These are phyloP conservation scores for Barnardius zonarius DNA, from an alignment of 2,113 vertebrate species.

Conservation along the genomic window DNA sequence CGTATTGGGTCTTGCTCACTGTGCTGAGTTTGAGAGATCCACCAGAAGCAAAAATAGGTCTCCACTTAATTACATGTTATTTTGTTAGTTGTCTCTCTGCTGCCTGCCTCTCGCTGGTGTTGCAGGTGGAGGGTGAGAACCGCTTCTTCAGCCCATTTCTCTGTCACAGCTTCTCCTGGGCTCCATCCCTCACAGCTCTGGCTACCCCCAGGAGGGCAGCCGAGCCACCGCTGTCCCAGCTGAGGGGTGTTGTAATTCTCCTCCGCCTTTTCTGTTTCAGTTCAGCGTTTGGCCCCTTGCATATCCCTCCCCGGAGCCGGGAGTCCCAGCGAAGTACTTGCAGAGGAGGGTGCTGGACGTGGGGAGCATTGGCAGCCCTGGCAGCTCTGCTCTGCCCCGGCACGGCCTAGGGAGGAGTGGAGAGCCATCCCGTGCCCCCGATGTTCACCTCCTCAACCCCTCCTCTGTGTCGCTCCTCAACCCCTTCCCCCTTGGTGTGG, in stretches of 20 bases:
- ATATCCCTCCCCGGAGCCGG: neutral
- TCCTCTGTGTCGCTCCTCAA: neutral
- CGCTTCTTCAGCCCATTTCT: neutral
- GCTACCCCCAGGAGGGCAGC: neutral
- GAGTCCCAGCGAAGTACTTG: neutral
- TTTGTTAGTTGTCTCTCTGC: neutral
- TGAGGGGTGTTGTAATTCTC: neutral
- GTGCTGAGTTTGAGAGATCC: neutral
- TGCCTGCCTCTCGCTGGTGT: neutral
- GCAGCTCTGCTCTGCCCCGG: neutral
- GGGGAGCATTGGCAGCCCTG: neutral
- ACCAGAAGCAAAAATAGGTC: neutral
- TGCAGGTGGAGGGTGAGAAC: neutral
- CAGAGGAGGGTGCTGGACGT: accelerated
- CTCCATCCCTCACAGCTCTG: neutral
- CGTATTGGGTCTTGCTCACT: conserved; percentile 28
- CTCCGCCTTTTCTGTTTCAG: neutral
- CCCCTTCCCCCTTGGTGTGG: neutral
- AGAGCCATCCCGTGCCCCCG: neutral
- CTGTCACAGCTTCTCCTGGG: neutral
- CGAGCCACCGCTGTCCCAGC: accelerated
- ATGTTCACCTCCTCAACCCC: neutral
- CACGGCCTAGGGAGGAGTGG: neutral
- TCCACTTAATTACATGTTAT: conserved; percentile 24
- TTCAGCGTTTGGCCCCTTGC: neutral